Conservation (phyloP, 2,888 invertebrate species). For the Orthonychiurus folsomi region DNA sequence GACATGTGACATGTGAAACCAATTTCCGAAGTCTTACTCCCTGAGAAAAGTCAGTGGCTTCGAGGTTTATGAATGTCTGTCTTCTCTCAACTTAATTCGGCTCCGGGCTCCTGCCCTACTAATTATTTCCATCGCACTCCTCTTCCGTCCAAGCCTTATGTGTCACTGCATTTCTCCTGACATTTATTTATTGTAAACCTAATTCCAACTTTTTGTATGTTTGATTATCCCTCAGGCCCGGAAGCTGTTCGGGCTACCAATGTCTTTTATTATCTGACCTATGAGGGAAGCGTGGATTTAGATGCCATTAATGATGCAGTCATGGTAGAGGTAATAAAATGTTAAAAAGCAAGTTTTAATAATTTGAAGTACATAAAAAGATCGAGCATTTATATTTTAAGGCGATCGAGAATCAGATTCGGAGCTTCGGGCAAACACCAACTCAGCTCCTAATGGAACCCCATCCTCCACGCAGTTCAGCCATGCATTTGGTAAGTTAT, state of each 20-base stretch:
- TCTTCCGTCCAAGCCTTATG: too few species aligned
- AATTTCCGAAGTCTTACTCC: not conserved
- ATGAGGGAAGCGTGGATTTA: conserved; percentile 93
- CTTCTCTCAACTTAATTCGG: not conserved
- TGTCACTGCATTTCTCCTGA: not conserved
- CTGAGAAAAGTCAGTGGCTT: not conserved
- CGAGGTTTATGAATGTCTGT: not conserved
- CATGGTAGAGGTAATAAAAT: conserved; percentile 62
- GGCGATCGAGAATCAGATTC: conserved; percentile 90
- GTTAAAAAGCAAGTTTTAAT: conserved; percentile 10
- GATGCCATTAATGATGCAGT: conserved; percentile 80
- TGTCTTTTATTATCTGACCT: conserved; percentile 98
- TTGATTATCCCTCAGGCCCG: conserved; percentile 56
- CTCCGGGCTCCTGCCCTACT: not conserved
- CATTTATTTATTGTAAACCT: not conserved
- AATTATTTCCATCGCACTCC: not conserved
- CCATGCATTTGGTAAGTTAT: conserved; percentile 72
- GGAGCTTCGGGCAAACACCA: conserved; percentile 97
- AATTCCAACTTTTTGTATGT: not conserved
- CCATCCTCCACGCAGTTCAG: conserved; percentile 91
- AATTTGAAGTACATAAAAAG: conserved; percentile 46
- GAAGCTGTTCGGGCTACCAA: conserved; percentile 96
- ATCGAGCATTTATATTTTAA: conserved; percentile 60
- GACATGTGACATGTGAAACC: not conserved
- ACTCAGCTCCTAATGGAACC: conserved; percentile 96